Evolutionary conservation across 2,797 vertebrate species (phyloP), one percentile per base, ranked within the genome.

Genomic region (Furcifer pardalis): DNA sequence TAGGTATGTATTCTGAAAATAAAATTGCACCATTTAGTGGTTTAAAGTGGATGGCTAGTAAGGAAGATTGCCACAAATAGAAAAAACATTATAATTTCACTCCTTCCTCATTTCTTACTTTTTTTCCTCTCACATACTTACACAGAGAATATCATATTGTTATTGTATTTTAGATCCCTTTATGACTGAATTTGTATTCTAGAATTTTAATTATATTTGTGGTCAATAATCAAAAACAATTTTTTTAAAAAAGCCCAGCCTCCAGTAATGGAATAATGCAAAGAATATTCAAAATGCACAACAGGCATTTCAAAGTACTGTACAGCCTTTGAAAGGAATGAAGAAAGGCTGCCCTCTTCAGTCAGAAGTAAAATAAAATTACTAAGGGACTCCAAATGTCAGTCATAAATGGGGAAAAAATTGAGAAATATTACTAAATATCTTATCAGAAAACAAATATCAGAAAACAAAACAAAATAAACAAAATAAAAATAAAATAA

Each of bases 271-370:
- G 81, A 89, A 86, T 85, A 87, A 68, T 62, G 81, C n/a, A 75
- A 80, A 66, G 32, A 88, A 81, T 86, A 71, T 88, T 84, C 63
- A 84, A 89, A 86, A 68, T 0, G 0, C 25, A 77, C 73, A 79
- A 60, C 80, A 91, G 91, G 76, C 78, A 83, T 91, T 68, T 10
- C 81, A 92, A 90, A 88, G n/a, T n/a, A n/a, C n/a, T n/a, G n/a
- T 40, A 87, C 89, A 69, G 82, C 81, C 90, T 81, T 83, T 92
- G 72, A 81, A 90, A 90, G 92, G 92, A 91, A 89, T 95, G 93
- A 92, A 93, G 93, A 94, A 96, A 96, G 95, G 92, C 92, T 96
- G 95, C 95, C 96, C 94, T 95, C 96, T 96, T 96, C 96, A 96
- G 95, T 95, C 94, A 92, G 87, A 90, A 25, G 74, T 46, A 37